Evolutionary conservation across 1,140 invertebrate species (phyloP).

Genomic region (Spodoptera frugiperda): DNA sequence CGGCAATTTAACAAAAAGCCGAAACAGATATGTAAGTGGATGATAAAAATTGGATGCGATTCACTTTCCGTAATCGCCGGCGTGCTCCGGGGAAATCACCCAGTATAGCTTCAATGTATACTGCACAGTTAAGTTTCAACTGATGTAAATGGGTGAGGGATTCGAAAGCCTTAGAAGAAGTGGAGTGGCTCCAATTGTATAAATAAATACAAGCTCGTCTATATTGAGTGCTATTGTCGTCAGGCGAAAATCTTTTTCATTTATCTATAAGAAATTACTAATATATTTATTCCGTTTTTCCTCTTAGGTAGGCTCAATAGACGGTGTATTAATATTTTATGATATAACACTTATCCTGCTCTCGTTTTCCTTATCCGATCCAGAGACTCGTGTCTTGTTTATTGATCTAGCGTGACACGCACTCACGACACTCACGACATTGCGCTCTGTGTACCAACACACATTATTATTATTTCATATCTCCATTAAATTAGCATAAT

Average conservation of each 20-base stretch:
- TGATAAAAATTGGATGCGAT: constrained; percentile 74
- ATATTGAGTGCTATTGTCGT: constrained; percentile 22
- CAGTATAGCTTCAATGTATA: constrained; percentile 53
- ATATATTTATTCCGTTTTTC: constrained; percentile 35
- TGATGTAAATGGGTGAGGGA: constrained; percentile 48
- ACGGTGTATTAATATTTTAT: constrained; percentile 45
- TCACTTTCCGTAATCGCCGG: constrained; percentile 61
- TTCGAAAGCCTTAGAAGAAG: constrained; percentile 9
- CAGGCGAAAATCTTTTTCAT: constrained; percentile 28
- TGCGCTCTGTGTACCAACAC: neutral
- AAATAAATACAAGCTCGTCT: constrained; percentile 30
- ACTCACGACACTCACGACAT: neutral
- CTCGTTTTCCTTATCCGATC: constrained; percentile 33
- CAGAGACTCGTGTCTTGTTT: constrained; percentile 3
- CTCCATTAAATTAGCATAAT: neutral
- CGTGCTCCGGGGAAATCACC: constrained; percentile 69
- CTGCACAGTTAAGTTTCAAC: constrained; percentile 40
- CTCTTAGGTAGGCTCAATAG: constrained; percentile 34
- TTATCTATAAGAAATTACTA: constrained; percentile 28
- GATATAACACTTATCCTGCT: constrained; percentile 32
- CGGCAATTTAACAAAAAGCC: constrained; percentile 52
- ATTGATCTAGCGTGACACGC: constrained; percentile 27
- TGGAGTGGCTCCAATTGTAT: constrained; percentile 17
- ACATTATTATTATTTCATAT: neutral
- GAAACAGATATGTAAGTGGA: constrained; percentile 56